These are phyloP conservation scores for Oostethus manadensis DNA, from an alignment of 2,113 vertebrate genomes.

Conservation along the genomic window DNA sequence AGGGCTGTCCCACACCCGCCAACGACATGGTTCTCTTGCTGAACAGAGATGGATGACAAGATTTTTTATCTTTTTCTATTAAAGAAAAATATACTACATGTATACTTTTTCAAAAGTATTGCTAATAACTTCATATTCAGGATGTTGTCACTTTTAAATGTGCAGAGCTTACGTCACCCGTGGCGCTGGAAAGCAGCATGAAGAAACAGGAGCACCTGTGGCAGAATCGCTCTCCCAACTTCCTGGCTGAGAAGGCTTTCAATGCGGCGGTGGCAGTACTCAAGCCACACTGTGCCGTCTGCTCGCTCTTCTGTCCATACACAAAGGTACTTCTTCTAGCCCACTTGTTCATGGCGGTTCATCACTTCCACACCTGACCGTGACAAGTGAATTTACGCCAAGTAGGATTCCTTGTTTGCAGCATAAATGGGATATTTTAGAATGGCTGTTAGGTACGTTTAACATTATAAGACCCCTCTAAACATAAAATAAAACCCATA, in stretches of 20 bases:
- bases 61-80: conserved; percentile 9
- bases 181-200: conserved; percentile 76
- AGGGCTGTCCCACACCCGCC: conserved; percentile 18
- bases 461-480: no score
- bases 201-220: conserved; percentile 82
- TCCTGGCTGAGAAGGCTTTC: conserved; percentile 85
- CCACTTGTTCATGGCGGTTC: no score
- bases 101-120: neutral
- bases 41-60: conserved; percentile 3
- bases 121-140: neutral
- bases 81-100: neutral
- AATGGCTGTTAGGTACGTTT: no score
- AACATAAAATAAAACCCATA: no score
- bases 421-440: no score
- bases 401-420: no score
- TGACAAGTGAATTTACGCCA: no score
- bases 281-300: conserved; percentile 88
- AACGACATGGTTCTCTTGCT: conserved; percentile 18
- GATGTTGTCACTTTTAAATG: neutral
- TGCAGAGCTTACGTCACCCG: conserved; percentile 71
- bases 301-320: conserved; percentile 87
- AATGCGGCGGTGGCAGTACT: conserved; percentile 81
- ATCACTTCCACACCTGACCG: no score
- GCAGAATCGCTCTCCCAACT: conserved; percentile 81
- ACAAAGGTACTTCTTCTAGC: conserved; percentile 60